Evolutionary conservation across 2,888 invertebrate species (phyloP).

Genomic region (Scaptodrosophila latifasciaeformis): DNA sequence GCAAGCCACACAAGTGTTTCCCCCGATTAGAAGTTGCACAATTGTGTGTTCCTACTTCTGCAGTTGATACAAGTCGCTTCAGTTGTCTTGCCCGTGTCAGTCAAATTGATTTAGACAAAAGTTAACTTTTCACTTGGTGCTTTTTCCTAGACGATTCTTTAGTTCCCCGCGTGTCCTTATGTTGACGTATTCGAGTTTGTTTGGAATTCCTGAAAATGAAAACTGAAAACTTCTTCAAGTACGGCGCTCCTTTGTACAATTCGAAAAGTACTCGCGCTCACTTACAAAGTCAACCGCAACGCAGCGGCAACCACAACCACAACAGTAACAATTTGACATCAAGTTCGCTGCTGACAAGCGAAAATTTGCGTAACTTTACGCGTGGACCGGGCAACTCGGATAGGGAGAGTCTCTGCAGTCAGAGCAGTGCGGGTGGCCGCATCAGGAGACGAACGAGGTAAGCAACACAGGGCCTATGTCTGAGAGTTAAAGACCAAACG

Average conservation of each 20-base stretch:
- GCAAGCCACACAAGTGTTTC: conserved; percentile 51
- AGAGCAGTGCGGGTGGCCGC: conserved; percentile 58
- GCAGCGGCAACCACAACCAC: conserved; percentile 36
- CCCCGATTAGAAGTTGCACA: conserved; percentile 5
- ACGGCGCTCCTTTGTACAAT: conserved; percentile 67
- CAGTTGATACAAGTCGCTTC: conserved; percentile 32
- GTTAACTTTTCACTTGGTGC: conserved; percentile 5
- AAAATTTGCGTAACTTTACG: conserved; percentile 48
- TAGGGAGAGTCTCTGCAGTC: conserved; percentile 69
- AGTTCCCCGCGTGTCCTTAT: conserved; percentile 18
- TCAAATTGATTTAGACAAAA: conserved; percentile 8
- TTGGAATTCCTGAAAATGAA: conserved; percentile 70
- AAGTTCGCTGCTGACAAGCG: conserved; percentile 44
- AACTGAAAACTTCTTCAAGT: conserved; percentile 70
- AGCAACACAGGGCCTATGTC: neutral
- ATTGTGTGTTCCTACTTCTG: conserved; percentile 7
- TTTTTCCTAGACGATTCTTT: neutral
- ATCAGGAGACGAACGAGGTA: conserved; percentile 65
- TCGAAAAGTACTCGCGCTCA: conserved; percentile 63
- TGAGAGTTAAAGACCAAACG: too few relatives aligned
- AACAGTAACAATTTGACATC: conserved; percentile 27
- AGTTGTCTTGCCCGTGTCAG: conserved; percentile 2
- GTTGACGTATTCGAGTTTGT: conserved; percentile 20
- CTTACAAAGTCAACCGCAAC: conserved; percentile 53
- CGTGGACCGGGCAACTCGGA: conserved; percentile 62